Conservation (phyloP, 1,140 invertebrate genomes). For the Euura saliciscinereae region DNA sequence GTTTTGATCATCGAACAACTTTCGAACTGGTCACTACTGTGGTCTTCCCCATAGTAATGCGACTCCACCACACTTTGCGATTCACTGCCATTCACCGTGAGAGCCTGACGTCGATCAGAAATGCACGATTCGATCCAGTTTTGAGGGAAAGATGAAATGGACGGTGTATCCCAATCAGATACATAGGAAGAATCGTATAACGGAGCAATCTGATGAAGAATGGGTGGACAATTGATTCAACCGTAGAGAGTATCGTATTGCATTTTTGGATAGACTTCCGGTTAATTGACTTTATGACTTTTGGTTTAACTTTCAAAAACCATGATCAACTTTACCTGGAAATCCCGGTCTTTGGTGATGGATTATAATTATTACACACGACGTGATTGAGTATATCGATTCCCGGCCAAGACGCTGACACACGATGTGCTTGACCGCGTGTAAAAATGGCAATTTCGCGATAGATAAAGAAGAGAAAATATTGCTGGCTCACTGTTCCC, state of each 20-base stretch:
- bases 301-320: too few relatives aligned
- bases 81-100: not conserved
- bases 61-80: not conserved
- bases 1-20: not conserved
- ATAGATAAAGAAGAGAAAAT: conserved; percentile 1
- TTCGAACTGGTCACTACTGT: not conserved
- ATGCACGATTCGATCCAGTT: too few relatives aligned
- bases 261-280: too few relatives aligned
- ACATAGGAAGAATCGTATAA: too few relatives aligned
- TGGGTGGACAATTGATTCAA: too few relatives aligned
- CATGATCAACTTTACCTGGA: too few relatives aligned
- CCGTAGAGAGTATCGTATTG: too few relatives aligned
- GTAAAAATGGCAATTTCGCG: conserved; percentile 3
- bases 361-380: not conserved
- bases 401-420: not conserved
- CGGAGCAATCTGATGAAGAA: too few relatives aligned
- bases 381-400: not conserved
- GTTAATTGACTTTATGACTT: too few relatives aligned
- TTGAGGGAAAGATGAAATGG: too few relatives aligned
- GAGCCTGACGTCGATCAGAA: not conserved
- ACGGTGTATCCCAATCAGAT: too few relatives aligned
- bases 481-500: not conserved
- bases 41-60: not conserved
- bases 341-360: not conserved
- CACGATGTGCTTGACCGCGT: not conserved